Conservation (phyloP, 2,888 invertebrate species). For the Hyppa rectilinea region DNA sequence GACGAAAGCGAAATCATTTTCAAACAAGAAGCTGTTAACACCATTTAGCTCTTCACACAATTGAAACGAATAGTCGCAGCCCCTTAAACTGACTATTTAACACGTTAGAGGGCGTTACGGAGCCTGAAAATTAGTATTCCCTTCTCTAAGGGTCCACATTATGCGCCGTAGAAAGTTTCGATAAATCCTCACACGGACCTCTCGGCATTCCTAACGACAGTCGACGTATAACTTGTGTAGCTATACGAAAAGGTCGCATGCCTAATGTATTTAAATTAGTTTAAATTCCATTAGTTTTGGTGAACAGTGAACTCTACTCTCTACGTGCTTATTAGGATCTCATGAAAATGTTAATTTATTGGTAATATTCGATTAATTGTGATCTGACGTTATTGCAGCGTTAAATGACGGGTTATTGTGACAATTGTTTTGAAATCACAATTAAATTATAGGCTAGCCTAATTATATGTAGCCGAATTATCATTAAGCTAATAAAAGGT, state of each 20-base stretch:
- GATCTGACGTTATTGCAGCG: background rate
- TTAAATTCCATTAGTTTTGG: conserved; percentile 59
- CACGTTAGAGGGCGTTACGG: conserved; percentile 61
- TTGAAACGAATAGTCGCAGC: conserved; percentile 59
- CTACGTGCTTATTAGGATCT: conserved; percentile 39
- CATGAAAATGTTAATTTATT: conserved; percentile 41
- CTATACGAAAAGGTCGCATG: conserved; percentile 59
- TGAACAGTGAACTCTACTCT: conserved; percentile 36
- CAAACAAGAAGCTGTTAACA: conserved; percentile 27
- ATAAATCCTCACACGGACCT: conserved; percentile 66
- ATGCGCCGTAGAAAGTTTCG: conserved; percentile 65
- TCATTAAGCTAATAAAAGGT: conserved; percentile 26
- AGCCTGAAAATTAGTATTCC: conserved; percentile 63
- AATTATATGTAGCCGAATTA: conserved; percentile 14
- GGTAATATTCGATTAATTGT: conserved; percentile 20
- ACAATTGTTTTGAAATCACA: conserved; percentile 23
- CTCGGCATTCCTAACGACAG: conserved; percentile 48
- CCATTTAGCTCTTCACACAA: conserved; percentile 53
- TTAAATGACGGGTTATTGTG: conserved; percentile 9
- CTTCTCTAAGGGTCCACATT: conserved; percentile 62
- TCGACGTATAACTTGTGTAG: conserved; percentile 44
- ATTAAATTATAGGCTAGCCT: conserved; percentile 5
- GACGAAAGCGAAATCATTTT: conserved; percentile 10
- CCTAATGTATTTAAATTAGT: conserved; percentile 67
- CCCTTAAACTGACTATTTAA: conserved; percentile 54